Percentiles rank a stretch among this genome's conserved stretches.
phyloP scores from a whole-genome alignment of 2,113 vertebrate species.

The Phalacrocorax pelagicus region DNA sequence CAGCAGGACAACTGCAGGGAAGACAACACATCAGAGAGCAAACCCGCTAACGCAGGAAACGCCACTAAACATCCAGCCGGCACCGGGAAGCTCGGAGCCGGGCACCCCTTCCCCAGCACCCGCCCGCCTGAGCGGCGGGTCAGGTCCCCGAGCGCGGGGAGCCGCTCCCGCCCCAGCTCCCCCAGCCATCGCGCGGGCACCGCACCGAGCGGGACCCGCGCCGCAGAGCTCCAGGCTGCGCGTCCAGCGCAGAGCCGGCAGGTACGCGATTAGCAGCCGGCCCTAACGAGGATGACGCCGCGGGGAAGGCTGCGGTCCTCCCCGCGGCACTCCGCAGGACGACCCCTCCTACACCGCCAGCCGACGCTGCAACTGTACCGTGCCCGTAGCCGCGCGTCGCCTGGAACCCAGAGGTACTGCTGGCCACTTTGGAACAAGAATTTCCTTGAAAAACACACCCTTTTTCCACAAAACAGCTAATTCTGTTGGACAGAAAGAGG shows the following conservation, averaged over 20 bases:
- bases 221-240: background rate
- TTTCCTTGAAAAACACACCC: background rate
- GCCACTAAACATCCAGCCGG: fast-evolving
- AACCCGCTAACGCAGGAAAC: fast-evolving
- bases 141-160: fast-evolving
- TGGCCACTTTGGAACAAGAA: background rate
- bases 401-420: background rate
- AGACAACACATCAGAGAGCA: background rate
- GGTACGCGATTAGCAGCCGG: fast-evolving
- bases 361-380: fast-evolving
- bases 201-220: fast-evolving
- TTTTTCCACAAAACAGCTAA: background rate
- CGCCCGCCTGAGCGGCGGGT: fast-evolving
- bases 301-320: background rate
- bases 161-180: background rate
- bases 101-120: fast-evolving
- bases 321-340: background rate
- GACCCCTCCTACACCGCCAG: background rate
- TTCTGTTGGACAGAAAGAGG: background rate
- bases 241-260: background rate
- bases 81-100: fast-evolving
- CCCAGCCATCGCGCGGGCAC: background rate
- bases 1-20: constrained; percentile 85
- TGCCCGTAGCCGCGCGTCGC: fast-evolving
- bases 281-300: fast-evolving